Evolutionary conservation across 2,797 vertebrate genomes (phyloP), one percentile per base, ranked within the genome.

Genomic region (Thaleichthys pacificus): DNA sequence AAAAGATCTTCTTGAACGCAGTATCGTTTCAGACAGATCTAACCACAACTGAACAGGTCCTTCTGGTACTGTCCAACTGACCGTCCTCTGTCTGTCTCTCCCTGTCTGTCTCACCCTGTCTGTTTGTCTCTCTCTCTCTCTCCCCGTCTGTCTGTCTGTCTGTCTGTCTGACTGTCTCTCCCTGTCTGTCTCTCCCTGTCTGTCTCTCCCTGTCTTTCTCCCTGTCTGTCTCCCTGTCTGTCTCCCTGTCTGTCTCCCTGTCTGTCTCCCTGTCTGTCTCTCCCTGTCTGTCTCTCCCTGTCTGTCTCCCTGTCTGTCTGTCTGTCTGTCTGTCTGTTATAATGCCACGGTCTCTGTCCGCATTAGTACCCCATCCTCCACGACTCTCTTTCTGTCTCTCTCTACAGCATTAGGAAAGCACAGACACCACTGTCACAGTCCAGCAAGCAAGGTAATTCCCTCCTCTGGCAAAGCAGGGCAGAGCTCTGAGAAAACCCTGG

Each of bases 11-110:
- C 30, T 62, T 64, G 60, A 6, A 61, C 5, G 2, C 21, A 65
- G 71, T 61, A 51, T 57, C 5, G 28, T 38, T 21, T 51, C 19
- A 56, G 51, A n/a, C 19, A 56, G 15, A n/a, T 22, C 14, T 17
- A 67, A 38, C 49, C 68, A 49, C 47, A 65, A n/a, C 60, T 7
- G 51, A 56, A 51, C 22, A 28, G 28, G 61, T 62, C 61, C 60
- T 54, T 51, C 3, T 51, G 49, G 49, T 17, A 51, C 49, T n/a
- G 32, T 26, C 32, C n/a, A 8, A 49, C 62, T n/a, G 19, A 19
- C 22, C 15, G 17, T 28, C 47, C 35, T 54, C 22, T 63, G 47
- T 54, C 32, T 64, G 38, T 57, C 11, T 74, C 66, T 32, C 15
- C 57, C 47, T 71, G 47, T 61, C 22, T 24, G 32, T 38, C 57